phyloP scores from a whole-genome alignment of 2,113 vertebrate species.

The Echinops telfairi region DNA sequence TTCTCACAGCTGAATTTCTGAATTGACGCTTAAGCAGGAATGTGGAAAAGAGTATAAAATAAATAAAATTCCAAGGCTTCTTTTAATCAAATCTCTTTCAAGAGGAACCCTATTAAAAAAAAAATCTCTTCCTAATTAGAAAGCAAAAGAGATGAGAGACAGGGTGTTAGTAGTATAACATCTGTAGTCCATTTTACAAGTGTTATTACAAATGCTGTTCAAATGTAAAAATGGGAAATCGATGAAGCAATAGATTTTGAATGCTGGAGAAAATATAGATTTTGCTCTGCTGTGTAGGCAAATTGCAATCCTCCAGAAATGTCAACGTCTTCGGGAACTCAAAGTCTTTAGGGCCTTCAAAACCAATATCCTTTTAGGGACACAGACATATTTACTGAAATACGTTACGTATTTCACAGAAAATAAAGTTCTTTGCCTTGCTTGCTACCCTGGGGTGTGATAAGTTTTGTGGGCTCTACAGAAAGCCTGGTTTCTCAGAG shows the following conservation, averaged over 20 bases:
- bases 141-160: background rate
- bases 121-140: background rate
- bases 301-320: slow-evolving; percentile 46
- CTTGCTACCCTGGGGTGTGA: slow-evolving; percentile 69
- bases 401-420: slow-evolving; percentile 68
- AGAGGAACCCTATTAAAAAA: background rate
- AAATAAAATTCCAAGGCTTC: slow-evolving; percentile 45
- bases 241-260: slow-evolving; percentile 38
- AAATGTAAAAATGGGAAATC: slow-evolving; percentile 31
- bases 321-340: slow-evolving; percentile 47
- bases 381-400: slow-evolving; percentile 73
- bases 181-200: background rate
- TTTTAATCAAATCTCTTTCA: slow-evolving; percentile 65
- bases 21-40: slow-evolving; percentile 6
- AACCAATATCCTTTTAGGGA: slow-evolving; percentile 74
- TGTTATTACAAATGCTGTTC: slow-evolving; percentile 22
- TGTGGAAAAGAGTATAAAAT: background rate
- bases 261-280: slow-evolving; percentile 56
- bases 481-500: slow-evolving; percentile 68
- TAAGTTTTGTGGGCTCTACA: slow-evolving; percentile 64
- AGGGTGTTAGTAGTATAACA: background rate
- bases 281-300: background rate
- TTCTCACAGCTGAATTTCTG: slow-evolving; percentile 56
- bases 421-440: slow-evolving; percentile 74
- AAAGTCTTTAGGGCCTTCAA: slow-evolving; percentile 67